Percentiles rank a stretch among this genome's conserved stretches.
These are phyloP conservation scores for Typhlichthys eigenmanni DNA, from an alignment of 2,797 vertebrate genomes.

Conservation along the genomic window DNA sequence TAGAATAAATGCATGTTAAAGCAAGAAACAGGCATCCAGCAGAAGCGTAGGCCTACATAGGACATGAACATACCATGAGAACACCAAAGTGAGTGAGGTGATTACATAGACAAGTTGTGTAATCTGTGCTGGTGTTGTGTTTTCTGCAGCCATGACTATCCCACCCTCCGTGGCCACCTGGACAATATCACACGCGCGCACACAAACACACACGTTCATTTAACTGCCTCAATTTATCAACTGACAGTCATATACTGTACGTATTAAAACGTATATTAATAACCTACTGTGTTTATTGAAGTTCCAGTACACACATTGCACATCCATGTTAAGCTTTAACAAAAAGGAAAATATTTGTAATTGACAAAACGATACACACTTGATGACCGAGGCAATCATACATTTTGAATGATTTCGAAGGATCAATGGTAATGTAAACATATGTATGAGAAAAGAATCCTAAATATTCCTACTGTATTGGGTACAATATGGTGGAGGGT, in stretches of 20 bases:
- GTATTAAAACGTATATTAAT: not conserved
- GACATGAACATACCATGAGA: constrained; percentile 77
- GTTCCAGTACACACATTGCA: constrained; percentile 89
- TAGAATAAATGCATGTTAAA: not conserved
- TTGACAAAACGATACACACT: too few species aligned
- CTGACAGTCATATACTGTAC: not conserved
- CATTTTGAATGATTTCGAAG: too few species aligned
- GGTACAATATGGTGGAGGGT: constrained; percentile 78
- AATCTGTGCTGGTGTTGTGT: constrained; percentile 73
- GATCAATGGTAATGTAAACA: not conserved
- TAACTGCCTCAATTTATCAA: not conserved
- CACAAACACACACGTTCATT: constrained; percentile 15
- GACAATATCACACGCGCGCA: constrained; percentile 6
- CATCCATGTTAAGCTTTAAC: constrained; percentile 66
- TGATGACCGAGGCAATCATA: too few species aligned
- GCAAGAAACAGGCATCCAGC: not conserved
- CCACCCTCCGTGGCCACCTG: constrained; percentile 88
- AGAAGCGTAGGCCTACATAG: too few species aligned
- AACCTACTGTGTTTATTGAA: constrained; percentile 79
- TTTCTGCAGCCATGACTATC: constrained; percentile 81
- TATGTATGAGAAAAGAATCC: not conserved
- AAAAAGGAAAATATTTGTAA: constrained; percentile 21
- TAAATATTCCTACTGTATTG: constrained; percentile 69
- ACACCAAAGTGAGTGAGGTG: constrained; percentile 95
- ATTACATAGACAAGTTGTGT: constrained; percentile 88